Evolutionary conservation across 2,797 vertebrate genomes (phyloP).

Genomic region (Sternotherus odoratus): DNA sequence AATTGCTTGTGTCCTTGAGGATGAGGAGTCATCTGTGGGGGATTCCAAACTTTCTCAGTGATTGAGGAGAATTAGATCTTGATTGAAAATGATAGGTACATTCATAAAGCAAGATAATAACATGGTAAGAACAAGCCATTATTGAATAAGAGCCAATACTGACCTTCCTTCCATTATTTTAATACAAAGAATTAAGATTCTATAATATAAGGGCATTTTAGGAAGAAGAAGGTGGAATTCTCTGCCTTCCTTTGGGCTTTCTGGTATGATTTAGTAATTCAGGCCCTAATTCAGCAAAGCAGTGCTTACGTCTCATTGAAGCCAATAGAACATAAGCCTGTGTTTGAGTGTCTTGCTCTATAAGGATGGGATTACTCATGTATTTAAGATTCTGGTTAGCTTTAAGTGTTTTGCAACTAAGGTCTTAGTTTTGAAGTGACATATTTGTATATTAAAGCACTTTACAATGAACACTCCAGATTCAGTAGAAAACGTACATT

Average conservation of each 20-base stretch:
- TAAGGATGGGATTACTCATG: neutral
- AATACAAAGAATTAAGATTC: neutral
- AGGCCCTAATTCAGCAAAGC: neutral
- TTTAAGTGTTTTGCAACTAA: neutral
- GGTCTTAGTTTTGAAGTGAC: neutral
- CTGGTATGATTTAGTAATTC: neutral
- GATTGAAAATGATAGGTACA: constrained; percentile 37
- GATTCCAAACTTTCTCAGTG: constrained; percentile 38
- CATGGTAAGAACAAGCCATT: constrained; percentile 46
- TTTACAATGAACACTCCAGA: neutral
- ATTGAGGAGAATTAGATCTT: constrained; percentile 55
- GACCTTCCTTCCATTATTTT: neutral
- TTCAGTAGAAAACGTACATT: neutral
- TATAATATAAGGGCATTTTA: neutral
- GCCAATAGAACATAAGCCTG: neutral
- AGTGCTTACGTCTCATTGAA: neutral
- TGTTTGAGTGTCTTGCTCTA: neutral
- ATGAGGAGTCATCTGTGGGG: constrained; percentile 37
- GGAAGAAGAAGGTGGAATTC: neutral
- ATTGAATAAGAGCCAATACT: neutral
- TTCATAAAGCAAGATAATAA: constrained; percentile 45
- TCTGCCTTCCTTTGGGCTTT: neutral
- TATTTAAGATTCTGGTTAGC: neutral
- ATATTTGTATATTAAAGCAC: neutral
- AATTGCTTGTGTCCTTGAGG: constrained; percentile 66